Conservation (phyloP, 1,140 invertebrate species). For the Drosophila kurseongensis region DNA sequence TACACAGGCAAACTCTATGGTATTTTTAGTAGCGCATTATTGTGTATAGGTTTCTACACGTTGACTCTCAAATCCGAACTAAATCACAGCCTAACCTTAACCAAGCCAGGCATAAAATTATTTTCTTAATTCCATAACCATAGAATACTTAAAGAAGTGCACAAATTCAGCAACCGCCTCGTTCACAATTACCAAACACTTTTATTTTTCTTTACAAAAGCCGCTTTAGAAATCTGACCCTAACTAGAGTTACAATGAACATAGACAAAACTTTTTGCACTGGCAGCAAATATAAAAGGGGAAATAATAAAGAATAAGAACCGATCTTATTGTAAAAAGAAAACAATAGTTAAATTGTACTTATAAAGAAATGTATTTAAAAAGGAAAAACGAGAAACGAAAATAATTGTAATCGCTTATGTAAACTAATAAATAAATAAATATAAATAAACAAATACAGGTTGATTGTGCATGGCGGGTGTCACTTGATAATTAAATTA, state of each 20-base stretch:
- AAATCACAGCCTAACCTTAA: slow-evolving; percentile 13
- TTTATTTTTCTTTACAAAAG: slow-evolving; percentile 73
- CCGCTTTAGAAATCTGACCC: slow-evolving; percentile 23
- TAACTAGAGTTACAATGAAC: slow-evolving; percentile 50
- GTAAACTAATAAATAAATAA: slow-evolving; percentile 84
- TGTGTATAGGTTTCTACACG: slow-evolving; percentile 65
- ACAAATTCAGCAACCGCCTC: slow-evolving; percentile 55
- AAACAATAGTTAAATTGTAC: slow-evolving; percentile 84
- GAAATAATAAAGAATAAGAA: slow-evolving; percentile 33
- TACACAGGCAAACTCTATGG: slow-evolving; percentile 55
- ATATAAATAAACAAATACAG: slow-evolving; percentile 72
- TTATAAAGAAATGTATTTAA: slow-evolving; percentile 78
- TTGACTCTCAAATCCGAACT: slow-evolving; percentile 26
- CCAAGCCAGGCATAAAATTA: slow-evolving; percentile 76
- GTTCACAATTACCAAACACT: slow-evolving; percentile 68
- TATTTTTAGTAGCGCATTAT: slow-evolving; percentile 74
- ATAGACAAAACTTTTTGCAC: slow-evolving; percentile 77
- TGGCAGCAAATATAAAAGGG: slow-evolving; percentile 77
- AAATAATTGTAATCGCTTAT: slow-evolving; percentile 83
- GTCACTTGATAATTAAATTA: slow-evolving; percentile 16
- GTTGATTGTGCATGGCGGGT: background rate
- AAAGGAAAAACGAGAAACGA: slow-evolving; percentile 50
- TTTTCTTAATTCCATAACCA: slow-evolving; percentile 57
- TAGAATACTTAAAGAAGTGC: slow-evolving; percentile 28
- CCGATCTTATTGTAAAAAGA: slow-evolving; percentile 69